phyloP scores from a whole-genome alignment of 1,140 invertebrate species.

The Pararge aegeria region DNA sequence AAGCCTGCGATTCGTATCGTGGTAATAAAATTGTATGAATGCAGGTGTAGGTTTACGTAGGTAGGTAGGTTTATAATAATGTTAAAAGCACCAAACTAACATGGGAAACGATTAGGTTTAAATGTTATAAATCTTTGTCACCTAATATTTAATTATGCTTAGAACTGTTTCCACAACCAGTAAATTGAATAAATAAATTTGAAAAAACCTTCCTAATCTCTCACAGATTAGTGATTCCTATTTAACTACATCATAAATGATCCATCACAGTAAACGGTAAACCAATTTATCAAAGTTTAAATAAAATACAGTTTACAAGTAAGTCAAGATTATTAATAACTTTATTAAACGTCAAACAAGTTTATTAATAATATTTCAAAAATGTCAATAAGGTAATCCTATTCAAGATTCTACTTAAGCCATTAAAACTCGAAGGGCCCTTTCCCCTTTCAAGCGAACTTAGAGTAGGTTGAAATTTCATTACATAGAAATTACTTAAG shows the following conservation, averaged over 20 bases:
- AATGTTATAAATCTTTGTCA: too few species aligned
- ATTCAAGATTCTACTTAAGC: constrained; percentile 39
- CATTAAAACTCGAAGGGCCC: constrained; percentile 42
- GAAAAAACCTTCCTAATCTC: too few species aligned
- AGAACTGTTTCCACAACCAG: too few species aligned
- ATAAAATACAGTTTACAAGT: neutral
- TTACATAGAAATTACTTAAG: constrained; percentile 43
- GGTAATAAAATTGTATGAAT: too few species aligned
- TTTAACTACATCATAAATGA: neutral
- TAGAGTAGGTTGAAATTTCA: constrained; percentile 40
- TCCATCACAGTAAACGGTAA: neutral
- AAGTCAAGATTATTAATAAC: neutral
- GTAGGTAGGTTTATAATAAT: too few species aligned
- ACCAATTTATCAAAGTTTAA: neutral
- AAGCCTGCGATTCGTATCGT: too few species aligned
- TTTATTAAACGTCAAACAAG: neutral
- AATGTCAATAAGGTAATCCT: constrained; percentile 30
- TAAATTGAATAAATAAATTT: too few species aligned
- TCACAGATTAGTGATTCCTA: too few species aligned
- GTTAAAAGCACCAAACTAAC: too few species aligned
- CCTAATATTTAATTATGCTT: too few species aligned
- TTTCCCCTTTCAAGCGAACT: constrained; percentile 35
- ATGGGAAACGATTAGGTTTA: too few species aligned
- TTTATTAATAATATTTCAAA: constrained; percentile 13
- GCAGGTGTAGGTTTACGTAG: too few species aligned